phyloP scores from a whole-genome alignment of 2,888 invertebrate species.

The Nemurella pictetii region DNA sequence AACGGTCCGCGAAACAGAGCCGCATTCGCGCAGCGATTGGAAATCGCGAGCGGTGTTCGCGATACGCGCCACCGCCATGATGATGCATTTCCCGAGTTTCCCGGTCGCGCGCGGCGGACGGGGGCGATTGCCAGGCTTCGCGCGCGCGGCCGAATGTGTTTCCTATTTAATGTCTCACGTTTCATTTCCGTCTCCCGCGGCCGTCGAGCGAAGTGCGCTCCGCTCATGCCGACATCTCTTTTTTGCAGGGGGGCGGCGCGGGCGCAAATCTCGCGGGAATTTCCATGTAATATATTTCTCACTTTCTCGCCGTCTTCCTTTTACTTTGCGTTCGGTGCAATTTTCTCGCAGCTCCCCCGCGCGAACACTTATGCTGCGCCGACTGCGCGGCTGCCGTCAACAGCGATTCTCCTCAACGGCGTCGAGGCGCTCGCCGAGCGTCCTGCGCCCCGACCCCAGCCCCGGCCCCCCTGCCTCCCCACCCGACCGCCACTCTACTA shows the following conservation, averaged over 20 bases:
- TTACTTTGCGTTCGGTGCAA: neutral
- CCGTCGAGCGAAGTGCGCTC: neutral
- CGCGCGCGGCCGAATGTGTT: neutral
- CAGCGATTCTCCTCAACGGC: no score
- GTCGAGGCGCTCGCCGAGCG: no score
- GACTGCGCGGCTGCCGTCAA: no score
- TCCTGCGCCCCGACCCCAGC: neutral
- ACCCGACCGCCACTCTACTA: no score
- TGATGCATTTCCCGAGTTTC: no score
- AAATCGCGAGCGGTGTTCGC: no score
- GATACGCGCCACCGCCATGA: no score
- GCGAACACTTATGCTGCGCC: no score
- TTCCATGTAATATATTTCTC: neutral
- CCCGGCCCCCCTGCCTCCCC: neutral
- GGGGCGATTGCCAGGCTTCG: neutral
- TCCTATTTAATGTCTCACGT: neutral
- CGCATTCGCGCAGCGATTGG: no score
- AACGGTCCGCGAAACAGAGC: neutral
- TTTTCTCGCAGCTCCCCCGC: neutral
- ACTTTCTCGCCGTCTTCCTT: neutral
- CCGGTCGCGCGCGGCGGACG: neutral
- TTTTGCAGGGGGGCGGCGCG: neutral
- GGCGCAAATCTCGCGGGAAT: neutral
- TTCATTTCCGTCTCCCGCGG: neutral
- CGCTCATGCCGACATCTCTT: neutral